phyloP scores from a whole-genome alignment of 2,888 invertebrate species.

The Uloborus plumipes region DNA sequence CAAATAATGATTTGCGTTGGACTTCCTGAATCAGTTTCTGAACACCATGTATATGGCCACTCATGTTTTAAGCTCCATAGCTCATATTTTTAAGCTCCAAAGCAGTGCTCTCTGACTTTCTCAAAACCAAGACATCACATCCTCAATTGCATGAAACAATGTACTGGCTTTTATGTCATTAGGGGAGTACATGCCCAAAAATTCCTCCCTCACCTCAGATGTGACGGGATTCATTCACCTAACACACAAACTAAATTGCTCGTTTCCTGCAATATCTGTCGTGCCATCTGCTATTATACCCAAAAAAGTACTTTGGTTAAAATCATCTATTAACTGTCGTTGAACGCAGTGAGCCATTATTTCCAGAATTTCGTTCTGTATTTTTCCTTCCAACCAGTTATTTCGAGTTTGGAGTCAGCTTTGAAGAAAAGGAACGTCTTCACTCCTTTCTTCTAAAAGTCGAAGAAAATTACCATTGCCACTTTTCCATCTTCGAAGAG shows the following conservation, averaged over 20 bases:
- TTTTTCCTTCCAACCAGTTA: neutral
- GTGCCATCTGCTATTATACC: slow-evolving; percentile 54
- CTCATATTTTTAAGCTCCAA: too few species aligned
- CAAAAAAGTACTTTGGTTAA: neutral
- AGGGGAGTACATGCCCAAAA: neutral
- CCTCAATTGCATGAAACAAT: neutral
- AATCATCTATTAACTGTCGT: neutral
- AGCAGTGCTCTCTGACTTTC: neutral
- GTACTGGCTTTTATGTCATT: neutral
- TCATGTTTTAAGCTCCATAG: too few species aligned
- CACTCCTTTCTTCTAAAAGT: neutral
- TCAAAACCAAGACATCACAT: neutral
- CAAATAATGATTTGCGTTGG: neutral
- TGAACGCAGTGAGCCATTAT: neutral
- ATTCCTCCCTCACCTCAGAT: neutral
- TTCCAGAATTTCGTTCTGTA: slow-evolving; percentile 3
- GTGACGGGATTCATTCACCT: slow-evolving; percentile 2
- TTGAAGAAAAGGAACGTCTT: slow-evolving; percentile 6
- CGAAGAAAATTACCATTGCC: neutral
- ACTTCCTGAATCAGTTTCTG: neutral
- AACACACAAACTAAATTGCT: slow-evolving; percentile 53
- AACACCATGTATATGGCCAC: too few species aligned
- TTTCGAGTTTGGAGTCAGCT: neutral
- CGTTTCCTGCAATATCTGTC: slow-evolving; percentile 18
- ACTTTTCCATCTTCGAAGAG: slow-evolving; percentile 3